Conservation (phyloP, 2,797 vertebrate species). For the Oophaga sylvatica region DNA sequence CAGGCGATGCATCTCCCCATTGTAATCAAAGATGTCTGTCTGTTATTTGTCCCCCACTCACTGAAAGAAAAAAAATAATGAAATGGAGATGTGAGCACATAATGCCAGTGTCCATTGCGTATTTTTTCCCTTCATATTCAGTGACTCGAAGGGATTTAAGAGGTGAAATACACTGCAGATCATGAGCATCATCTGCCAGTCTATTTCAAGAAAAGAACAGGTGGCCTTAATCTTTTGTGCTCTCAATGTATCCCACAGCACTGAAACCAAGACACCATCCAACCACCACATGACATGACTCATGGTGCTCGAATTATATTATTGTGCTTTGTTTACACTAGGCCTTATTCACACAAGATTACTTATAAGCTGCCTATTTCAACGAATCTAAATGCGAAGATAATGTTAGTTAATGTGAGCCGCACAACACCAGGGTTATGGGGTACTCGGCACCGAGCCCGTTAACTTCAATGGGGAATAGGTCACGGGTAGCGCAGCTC, state of each 20-base stretch:
- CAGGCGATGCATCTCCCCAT: neutral
- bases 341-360: neutral
- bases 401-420: neutral
- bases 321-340: neutral
- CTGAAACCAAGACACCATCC: neutral
- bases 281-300: neutral
- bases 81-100: neutral
- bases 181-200: neutral
- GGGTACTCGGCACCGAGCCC: no score
- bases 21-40: neutral
- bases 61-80: neutral
- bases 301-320: neutral
- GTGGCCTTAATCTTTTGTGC: neutral
- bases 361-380: neutral
- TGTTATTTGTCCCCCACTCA: no score
- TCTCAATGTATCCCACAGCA: neutral
- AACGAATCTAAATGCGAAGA: neutral
- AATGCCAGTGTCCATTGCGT: neutral
- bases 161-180: neutral
- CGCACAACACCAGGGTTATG: no score
- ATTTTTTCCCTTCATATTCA: neutral
- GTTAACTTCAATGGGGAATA: no score
- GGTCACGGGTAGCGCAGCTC: no score
- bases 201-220: slow-evolving; percentile 13
- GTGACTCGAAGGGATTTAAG: slow-evolving; percentile 5